These are phyloP conservation scores for Eurytoma adleriae DNA, from an alignment of 2,888 invertebrate species.

Conservation along the genomic window DNA sequence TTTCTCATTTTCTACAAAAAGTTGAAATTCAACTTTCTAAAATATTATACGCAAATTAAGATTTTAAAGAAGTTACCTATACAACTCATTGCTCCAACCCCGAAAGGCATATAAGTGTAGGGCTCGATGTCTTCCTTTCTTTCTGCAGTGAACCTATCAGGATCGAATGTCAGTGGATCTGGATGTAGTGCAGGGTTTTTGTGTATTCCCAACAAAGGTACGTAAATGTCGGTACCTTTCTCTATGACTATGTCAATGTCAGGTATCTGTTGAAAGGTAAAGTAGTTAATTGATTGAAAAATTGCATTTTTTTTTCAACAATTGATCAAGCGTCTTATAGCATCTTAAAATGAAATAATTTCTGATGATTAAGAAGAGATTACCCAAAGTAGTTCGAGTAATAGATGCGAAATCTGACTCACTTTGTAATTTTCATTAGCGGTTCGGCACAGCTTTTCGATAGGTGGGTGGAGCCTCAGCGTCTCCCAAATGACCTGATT, in stretches of 20 bases:
- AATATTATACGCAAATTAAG: neutral
- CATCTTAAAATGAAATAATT: no score
- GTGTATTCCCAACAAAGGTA: conserved; percentile 63
- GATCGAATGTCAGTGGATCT: conserved; percentile 65
- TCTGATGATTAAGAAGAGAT: no score
- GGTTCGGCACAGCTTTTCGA: conserved; percentile 66
- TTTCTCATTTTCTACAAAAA: no score
- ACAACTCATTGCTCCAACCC: conserved; percentile 67
- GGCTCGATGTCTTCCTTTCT: conserved; percentile 63
- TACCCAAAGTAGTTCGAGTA: no score
- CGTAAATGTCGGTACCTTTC: conserved; percentile 65
- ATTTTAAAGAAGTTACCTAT: conserved; percentile 60
- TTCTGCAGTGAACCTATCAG: conserved; percentile 68
- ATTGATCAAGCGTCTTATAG: no score
- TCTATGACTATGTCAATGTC: conserved; percentile 65
- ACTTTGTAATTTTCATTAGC: conserved; percentile 65
- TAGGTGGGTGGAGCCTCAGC: conserved; percentile 67
- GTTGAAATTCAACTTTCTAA: no score
- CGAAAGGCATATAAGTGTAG: conserved; percentile 67
- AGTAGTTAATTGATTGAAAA: no score
- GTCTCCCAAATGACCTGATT: conserved; percentile 67
- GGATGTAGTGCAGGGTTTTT: conserved; percentile 62
- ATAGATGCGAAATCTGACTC: no score
- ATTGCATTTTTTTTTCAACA: no score
- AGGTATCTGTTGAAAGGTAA: conserved; percentile 68